A percentile compares a stretch with the other conserved stretches of the same genome.
Evolutionary conservation across 1,140 invertebrate genomes (phyloP).

Genomic region (Drosophila rufa): DNA sequence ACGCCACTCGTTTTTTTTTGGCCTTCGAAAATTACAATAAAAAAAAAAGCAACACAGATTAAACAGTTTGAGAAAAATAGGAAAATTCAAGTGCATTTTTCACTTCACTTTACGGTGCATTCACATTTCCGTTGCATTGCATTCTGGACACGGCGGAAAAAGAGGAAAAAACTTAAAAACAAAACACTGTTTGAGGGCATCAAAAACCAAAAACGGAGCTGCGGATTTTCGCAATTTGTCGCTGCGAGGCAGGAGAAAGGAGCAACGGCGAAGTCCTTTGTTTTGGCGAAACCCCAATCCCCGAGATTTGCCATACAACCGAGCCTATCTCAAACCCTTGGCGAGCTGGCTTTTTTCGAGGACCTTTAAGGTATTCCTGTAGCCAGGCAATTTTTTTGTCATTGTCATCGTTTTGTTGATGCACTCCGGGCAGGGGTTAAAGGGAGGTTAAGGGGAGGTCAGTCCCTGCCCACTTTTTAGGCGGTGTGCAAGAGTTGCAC

Average conservation of each 20-base stretch:
- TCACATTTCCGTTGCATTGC: conserved; percentile 83
- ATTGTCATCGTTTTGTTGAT: conserved; percentile 70
- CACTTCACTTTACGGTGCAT: conserved; percentile 83
- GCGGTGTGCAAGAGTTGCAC: conserved; percentile 77
- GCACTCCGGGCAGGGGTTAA: conserved; percentile 5
- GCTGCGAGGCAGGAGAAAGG: conserved; percentile 5
- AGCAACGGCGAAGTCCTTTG: conserved; percentile 36
- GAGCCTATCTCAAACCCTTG: conserved; percentile 12
- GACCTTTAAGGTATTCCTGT: conserved; percentile 66
- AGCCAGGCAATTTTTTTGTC: conserved; percentile 71
- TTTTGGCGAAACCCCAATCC: conserved; percentile 9
- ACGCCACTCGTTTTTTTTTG: conserved; percentile 53
- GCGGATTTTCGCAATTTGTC: conserved; percentile 68
- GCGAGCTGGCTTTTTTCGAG: conserved; percentile 22
- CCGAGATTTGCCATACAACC: not conserved
- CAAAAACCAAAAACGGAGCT: conserved; percentile 50
- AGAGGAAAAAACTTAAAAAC: conserved; percentile 22
- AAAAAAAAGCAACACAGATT: conserved; percentile 48
- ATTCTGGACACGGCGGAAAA: conserved; percentile 34
- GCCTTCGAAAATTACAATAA: conserved; percentile 79
- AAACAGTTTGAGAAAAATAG: conserved; percentile 77
- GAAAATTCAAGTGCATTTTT: conserved; percentile 82
- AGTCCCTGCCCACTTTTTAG: conserved; percentile 51
- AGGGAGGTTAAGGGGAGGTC: conserved; percentile 12
- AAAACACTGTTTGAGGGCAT: conserved; percentile 49